A percentile compares a stretch with the other conserved stretches of the same genome.
These are phyloP conservation scores for Carassius carassius DNA, from an alignment of 2,113 vertebrate genomes.

Conservation along the genomic window DNA sequence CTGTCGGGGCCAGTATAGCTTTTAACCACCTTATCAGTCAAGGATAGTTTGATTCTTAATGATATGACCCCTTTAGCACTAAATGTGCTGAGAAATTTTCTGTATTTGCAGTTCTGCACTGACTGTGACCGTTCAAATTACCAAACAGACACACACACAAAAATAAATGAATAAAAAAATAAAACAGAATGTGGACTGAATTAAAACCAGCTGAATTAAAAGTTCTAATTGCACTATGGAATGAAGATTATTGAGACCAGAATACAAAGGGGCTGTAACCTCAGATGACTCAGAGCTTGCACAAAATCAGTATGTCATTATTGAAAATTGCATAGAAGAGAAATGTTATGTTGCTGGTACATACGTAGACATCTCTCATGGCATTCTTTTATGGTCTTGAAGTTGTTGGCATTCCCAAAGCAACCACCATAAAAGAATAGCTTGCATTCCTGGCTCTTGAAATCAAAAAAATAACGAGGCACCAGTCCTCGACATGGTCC, in stretches of 20 bases:
- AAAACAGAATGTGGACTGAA: background rate
- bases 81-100: background rate
- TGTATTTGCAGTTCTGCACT: background rate
- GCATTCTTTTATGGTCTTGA: slow-evolving; percentile 79
- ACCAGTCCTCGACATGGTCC: slow-evolving; percentile 86
- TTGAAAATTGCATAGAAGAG: background rate
- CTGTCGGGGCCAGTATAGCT: background rate
- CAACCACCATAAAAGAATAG: slow-evolving; percentile 90
- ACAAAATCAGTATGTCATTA: background rate
- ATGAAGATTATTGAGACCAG: background rate
- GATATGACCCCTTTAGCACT: background rate
- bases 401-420: slow-evolving; percentile 92
- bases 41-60: background rate
- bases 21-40: background rate
- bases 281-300: slow-evolving; percentile 1
- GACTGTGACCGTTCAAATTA: background rate
- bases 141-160: background rate
- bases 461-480: slow-evolving; percentile 84
- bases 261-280: background rate
- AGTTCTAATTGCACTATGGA: background rate
- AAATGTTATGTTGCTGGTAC: slow-evolving; percentile 67
- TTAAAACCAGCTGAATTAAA: background rate
- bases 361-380: slow-evolving; percentile 72
- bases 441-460: slow-evolving; percentile 73
- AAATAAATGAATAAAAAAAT: too few relatives aligned